These are phyloP conservation scores for Acromyrmex charruanus DNA, from an alignment of 1,140 invertebrate species.

Conservation along the genomic window DNA sequence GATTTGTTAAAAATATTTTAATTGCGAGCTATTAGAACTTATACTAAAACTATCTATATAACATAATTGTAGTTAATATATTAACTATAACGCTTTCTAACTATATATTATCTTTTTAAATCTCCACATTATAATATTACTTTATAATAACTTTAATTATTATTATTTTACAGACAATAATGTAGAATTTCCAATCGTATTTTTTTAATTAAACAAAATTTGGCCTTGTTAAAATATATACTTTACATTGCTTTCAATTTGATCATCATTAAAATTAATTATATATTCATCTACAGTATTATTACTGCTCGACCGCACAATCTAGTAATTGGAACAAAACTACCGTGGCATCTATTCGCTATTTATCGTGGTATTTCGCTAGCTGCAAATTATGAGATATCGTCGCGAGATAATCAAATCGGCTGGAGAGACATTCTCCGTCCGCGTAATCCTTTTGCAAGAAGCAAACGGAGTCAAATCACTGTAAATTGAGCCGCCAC, in stretches of 20 bases:
- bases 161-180: background rate
- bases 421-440: conserved; percentile 1
- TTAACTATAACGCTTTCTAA: background rate
- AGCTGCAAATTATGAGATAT: conserved; percentile 12
- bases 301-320: background rate
- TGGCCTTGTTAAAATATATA: background rate
- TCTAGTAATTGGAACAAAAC: conserved; percentile 2
- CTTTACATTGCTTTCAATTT: background rate
- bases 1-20: background rate
- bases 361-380: conserved; percentile 28
- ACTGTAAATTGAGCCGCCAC: conserved; percentile 24
- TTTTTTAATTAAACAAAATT: background rate
- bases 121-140: background rate
- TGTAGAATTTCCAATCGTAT: background rate
- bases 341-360: background rate
- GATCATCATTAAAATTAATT: conserved; percentile 14
- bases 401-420: conserved; percentile 3
- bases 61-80: conserved; percentile 3
- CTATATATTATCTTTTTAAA: background rate
- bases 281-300: background rate
- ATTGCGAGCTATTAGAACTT: background rate
- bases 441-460: conserved; percentile 34
- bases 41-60: conserved; percentile 3
- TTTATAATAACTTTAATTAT: background rate
- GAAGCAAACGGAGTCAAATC: conserved; percentile 42